Evolutionary conservation across 2,888 invertebrate species (phyloP).

Genomic region (Drosophila diplacantha): DNA sequence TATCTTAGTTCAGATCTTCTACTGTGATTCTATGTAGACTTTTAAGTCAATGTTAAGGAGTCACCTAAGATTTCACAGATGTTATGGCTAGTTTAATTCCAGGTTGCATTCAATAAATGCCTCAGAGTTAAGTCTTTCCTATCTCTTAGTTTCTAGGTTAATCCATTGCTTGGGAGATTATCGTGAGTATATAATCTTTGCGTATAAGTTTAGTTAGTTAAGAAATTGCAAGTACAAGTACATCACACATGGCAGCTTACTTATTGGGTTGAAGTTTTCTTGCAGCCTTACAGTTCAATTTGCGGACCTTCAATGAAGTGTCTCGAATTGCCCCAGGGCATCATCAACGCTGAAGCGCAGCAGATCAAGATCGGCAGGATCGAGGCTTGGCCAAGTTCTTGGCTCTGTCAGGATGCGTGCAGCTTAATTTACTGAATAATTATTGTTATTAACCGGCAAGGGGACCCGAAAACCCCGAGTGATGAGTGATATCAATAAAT

Average conservation of each 20-base stretch:
- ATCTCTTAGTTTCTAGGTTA: background rate
- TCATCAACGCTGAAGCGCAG: slow-evolving; percentile 23
- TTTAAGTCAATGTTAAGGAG: background rate
- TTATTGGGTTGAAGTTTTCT: background rate
- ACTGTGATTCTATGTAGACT: background rate
- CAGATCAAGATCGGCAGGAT: slow-evolving; percentile 35
- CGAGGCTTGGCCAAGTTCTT: slow-evolving; percentile 26
- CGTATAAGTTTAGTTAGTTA: background rate
- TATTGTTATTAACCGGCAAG: slow-evolving; percentile 73
- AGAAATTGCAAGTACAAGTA: background rate
- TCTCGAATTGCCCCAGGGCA: background rate
- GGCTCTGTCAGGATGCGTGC: slow-evolving; percentile 47
- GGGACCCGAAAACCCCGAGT: slow-evolving; percentile 10
- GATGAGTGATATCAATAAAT: slow-evolving; percentile 48
- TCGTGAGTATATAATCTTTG: background rate
- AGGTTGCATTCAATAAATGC: background rate
- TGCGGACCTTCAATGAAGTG: slow-evolving; percentile 4
- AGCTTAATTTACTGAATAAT: slow-evolving; percentile 74
- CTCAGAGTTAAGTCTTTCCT: background rate
- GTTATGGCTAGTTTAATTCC: background rate
- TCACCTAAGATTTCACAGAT: background rate
- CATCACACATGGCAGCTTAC: background rate
- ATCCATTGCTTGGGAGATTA: background rate
- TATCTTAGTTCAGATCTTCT: too few species aligned
- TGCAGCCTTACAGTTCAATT: slow-evolving; percentile 1